Conservation (phyloP, 35 echinoderm and acorn worm genomes). For the Apostichopus parvimensis region DNA sequence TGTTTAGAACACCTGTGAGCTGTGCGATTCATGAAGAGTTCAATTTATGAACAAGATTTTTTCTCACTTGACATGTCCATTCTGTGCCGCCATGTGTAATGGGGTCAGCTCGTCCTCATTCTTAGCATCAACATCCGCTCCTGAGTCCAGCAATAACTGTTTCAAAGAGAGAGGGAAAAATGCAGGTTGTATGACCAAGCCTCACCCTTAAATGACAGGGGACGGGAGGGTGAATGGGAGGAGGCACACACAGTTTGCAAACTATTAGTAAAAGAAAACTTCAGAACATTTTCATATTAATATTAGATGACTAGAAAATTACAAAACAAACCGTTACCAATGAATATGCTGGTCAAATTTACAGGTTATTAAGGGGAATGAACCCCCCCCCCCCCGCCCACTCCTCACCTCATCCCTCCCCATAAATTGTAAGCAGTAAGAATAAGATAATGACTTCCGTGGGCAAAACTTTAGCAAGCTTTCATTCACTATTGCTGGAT, state of each 20-base stretch:
- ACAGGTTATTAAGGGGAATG: background rate
- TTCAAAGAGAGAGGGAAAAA: background rate
- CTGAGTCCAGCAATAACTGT: constrained; percentile 76
- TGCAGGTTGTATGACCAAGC: background rate
- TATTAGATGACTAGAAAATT: background rate
- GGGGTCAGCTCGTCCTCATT: constrained; percentile 97
- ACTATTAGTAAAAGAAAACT: background rate
- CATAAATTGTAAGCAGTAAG: too few species aligned
- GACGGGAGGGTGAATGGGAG: background rate
- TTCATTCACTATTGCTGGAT: too few species aligned
- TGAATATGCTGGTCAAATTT: background rate
- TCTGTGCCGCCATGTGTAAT: constrained; percentile 76
- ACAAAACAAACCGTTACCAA: background rate
- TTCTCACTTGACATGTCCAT: constrained; percentile 81
- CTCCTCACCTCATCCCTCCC: too few species aligned
- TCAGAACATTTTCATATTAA: background rate
- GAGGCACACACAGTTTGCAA: background rate
- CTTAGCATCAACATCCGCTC: constrained; percentile 80
- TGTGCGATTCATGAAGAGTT: too few species aligned
- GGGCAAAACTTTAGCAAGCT: too few species aligned
- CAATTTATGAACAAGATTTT: background rate
- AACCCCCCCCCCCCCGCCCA: too few species aligned
- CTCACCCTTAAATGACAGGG: background rate
- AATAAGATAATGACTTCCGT: too few species aligned
- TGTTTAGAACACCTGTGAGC: too few species aligned